A percentile compares a stretch with the other conserved stretches of the same genome.
Evolutionary conservation across 2,888 invertebrate genomes (phyloP).

Genomic region (Limenitis camilla): DNA sequence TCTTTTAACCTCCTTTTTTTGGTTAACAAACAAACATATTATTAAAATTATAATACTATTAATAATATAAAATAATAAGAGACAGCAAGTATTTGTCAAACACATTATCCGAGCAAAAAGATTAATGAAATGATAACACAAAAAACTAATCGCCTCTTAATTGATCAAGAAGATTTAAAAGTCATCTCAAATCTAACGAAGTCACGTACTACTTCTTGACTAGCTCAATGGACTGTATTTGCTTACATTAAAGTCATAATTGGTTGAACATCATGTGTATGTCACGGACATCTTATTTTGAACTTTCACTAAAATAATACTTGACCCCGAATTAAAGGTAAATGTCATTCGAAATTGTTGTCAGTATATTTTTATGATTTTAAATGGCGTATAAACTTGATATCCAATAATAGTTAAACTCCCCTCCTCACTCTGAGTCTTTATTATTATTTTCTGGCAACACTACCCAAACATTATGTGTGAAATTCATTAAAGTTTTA

Average conservation of each 20-base stretch:
- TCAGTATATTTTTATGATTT: too few relatives aligned
- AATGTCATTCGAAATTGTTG: background rate
- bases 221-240: too few relatives aligned
- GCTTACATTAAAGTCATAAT: too few relatives aligned
- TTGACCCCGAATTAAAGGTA: background rate
- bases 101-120: background rate
- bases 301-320: background rate
- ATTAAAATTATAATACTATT: too few relatives aligned
- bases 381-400: too few relatives aligned
- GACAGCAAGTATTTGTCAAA: background rate
- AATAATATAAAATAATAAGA: background rate
- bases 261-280: background rate
- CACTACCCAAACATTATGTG: too few relatives aligned
- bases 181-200: background rate
- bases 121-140: background rate
- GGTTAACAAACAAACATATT: too few relatives aligned
- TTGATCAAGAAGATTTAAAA: background rate
- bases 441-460: too few relatives aligned
- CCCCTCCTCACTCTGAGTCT: too few relatives aligned
- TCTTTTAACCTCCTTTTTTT: too few relatives aligned
- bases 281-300: background rate
- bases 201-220: background rate
- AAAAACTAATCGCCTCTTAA: background rate
- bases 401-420: too few relatives aligned
- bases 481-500: too few relatives aligned